Evolutionary conservation across 2,113 vertebrate genomes (phyloP).

Genomic region (Stegostoma tigrinum): DNA sequence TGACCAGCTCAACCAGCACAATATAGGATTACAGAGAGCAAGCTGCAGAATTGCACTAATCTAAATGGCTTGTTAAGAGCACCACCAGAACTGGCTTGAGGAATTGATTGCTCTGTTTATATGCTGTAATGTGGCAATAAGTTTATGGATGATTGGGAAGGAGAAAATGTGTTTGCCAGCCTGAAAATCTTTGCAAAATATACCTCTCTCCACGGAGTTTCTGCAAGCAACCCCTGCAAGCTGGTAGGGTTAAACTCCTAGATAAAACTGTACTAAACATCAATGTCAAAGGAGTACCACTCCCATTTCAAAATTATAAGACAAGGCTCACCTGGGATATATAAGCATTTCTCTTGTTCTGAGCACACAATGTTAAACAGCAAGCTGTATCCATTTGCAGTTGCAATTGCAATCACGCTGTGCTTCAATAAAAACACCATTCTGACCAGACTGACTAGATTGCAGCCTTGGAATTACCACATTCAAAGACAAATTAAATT

Average conservation of each 20-base stretch:
- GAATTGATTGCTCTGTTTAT: not conserved
- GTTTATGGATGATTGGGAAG: no score
- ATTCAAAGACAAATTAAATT: not conserved
- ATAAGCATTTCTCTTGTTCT: conserved; percentile 82
- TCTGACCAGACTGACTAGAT: no score
- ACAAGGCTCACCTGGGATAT: conserved; percentile 86
- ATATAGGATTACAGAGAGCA: not conserved
- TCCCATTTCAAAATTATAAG: conserved; percentile 37
- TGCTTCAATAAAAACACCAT: no score
- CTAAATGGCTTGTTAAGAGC: not conserved
- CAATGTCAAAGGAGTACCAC: not conserved
- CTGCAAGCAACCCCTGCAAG: not conserved
- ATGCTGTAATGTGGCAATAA: not conserved
- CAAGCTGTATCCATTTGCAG: conserved; percentile 88
- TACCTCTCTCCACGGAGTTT: not conserved
- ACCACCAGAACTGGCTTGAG: not conserved
- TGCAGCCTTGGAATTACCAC: no score
- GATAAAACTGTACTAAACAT: not conserved
- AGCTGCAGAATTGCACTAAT: not conserved
- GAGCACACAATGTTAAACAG: conserved; percentile 80
- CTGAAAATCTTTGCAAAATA: not conserved
- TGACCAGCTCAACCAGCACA: not conserved
- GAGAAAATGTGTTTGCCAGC: not conserved
- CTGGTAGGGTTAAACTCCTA: not conserved
- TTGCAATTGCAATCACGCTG: conserved; percentile 38